phyloP scores from a whole-genome alignment of 2,113 vertebrate genomes.

The Probosciger aterrimus region DNA sequence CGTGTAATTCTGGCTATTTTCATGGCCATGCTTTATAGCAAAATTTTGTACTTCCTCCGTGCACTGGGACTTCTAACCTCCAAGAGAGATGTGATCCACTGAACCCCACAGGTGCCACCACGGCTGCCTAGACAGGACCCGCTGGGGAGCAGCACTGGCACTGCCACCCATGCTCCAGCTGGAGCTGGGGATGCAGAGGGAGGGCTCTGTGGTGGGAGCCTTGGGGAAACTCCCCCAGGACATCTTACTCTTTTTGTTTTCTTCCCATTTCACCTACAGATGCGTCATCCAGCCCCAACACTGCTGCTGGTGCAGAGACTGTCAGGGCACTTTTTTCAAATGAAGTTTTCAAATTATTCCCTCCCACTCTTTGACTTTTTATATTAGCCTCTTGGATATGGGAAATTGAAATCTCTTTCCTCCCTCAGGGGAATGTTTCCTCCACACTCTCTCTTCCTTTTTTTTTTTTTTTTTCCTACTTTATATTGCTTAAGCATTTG shows the following conservation, averaged over 20 bases:
- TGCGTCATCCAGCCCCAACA: neutral
- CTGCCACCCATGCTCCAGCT: neutral
- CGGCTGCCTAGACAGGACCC: neutral
- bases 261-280: neutral
- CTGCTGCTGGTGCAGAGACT: neutral
- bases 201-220: accelerated
- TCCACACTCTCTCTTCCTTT: too few relatives aligned
- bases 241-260: neutral
- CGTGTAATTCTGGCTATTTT: neutral
- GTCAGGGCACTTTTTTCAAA: neutral
- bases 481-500: neutral
- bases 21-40: neutral
- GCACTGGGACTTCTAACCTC: neutral
- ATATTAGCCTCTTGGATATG: neutral
- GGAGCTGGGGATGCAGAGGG: neutral
- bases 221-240: neutral
- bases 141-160: accelerated
- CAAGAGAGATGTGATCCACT: too few relatives aligned
- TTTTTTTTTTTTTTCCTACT: accelerated
- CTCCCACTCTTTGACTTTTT: neutral
- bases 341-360: neutral
- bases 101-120: neutral
- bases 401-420: neutral
- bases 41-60: neutral
- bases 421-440: neutral